Percentiles rank a stretch among this genome's conserved stretches.
These are phyloP conservation scores for Drosophila suzukii DNA, from an alignment of 1,140 invertebrate species.

Conservation along the genomic window DNA sequence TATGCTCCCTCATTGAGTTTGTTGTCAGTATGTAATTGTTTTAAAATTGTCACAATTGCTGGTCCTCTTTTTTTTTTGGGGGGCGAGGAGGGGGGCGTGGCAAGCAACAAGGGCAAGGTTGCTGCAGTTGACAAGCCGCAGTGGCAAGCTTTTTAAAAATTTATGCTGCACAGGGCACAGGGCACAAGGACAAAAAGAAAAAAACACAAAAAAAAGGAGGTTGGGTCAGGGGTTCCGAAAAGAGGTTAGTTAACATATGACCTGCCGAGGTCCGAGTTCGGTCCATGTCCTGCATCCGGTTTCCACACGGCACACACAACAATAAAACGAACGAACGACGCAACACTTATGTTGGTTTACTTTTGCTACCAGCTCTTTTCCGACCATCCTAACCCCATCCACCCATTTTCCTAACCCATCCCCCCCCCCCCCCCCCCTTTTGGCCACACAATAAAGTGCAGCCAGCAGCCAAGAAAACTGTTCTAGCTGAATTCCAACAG, in stretches of 20 bases:
- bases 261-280: conserved; percentile 40
- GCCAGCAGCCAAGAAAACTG: conserved; percentile 39
- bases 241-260: conserved; percentile 65
- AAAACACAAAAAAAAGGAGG: neutral
- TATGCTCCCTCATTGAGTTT: conserved; percentile 29
- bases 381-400: neutral
- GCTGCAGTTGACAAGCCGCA: conserved; percentile 74
- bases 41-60: conserved; percentile 44
- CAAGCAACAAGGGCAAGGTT: conserved; percentile 77
- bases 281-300: conserved; percentile 25
- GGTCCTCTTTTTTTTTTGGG: conserved; percentile 3
- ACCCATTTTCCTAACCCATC: neutral
- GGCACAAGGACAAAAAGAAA: conserved; percentile 57
- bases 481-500: conserved; percentile 40
- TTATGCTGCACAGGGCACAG: conserved; percentile 57
- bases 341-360: conserved; percentile 82
- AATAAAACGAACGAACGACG: conserved; percentile 73
- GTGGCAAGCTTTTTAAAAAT: conserved; percentile 64
- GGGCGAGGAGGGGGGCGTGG: conserved; percentile 21
- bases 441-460: conserved; percentile 64
- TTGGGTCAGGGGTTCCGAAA: conserved; percentile 18
- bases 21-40: conserved; percentile 39
- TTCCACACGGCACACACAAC: conserved; percentile 32
- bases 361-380: conserved; percentile 30
- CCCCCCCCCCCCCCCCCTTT: neutral